These are phyloP conservation scores for Lophotriccus pileatus DNA, from an alignment of 2,797 vertebrate species.

Conservation along the genomic window DNA sequence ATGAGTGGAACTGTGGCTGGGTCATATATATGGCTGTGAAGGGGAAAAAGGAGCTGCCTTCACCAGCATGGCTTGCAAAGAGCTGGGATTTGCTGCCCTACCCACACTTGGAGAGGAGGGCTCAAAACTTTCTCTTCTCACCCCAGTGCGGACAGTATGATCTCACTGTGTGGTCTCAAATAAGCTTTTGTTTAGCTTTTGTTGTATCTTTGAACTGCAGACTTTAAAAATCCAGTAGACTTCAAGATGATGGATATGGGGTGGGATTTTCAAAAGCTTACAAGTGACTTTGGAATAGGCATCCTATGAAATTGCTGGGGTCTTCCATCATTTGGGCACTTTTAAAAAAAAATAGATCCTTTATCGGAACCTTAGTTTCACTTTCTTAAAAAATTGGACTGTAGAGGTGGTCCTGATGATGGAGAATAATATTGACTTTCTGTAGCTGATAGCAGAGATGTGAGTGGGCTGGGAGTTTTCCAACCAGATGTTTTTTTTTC, in stretches of 20 bases:
- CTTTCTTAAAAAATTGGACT: conserved; percentile 10
- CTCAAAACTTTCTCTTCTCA: neutral
- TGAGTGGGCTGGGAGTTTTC: conserved; percentile 50
- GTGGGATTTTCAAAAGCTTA: neutral
- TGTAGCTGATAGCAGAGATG: conserved; percentile 43
- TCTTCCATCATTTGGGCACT: neutral
- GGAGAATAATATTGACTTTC: conserved; percentile 53
- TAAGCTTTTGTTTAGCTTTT: neutral
- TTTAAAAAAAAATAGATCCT: neutral
- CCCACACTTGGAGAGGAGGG: accelerated
- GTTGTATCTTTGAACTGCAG: neutral
- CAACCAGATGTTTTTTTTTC: conserved; percentile 46
- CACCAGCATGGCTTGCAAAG: neutral
- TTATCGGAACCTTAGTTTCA: neutral
- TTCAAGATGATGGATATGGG: neutral
- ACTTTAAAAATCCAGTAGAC: neutral
- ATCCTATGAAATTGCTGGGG: neutral
- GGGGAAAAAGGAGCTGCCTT: neutral
- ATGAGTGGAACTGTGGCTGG: accelerated
- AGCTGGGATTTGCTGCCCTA: neutral
- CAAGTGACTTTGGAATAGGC: neutral
- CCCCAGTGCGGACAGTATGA: neutral
- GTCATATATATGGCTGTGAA: neutral
- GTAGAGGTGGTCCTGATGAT: neutral
- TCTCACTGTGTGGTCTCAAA: neutral